Percentiles rank a stretch among this genome's conserved stretches.
Evolutionary conservation across 2,888 invertebrate genomes (phyloP).

Genomic region (Parnassius apollo): DNA sequence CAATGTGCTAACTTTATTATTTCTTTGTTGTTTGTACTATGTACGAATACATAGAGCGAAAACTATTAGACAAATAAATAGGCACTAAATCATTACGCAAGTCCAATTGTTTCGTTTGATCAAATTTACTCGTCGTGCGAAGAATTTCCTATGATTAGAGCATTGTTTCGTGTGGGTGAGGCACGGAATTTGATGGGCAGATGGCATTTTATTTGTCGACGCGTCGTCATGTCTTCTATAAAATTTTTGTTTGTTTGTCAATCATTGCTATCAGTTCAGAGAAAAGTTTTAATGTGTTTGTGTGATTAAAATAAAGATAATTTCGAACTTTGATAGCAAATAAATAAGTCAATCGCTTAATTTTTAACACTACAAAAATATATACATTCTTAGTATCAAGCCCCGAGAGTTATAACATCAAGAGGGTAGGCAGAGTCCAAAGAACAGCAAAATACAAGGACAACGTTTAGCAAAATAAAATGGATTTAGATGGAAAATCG

Average conservation of each 20-base stretch:
- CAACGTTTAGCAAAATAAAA: no score
- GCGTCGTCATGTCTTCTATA: constrained; percentile 4
- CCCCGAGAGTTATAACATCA: no score
- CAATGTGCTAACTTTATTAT: constrained; percentile 13
- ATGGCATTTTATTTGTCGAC: constrained; percentile 10
- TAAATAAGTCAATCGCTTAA: no score
- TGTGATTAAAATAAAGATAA: no score
- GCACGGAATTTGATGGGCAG: constrained; percentile 6
- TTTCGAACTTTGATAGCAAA: no score
- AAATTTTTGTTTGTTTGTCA: constrained; percentile 13
- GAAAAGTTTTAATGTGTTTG: no score
- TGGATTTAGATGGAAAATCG: no score
- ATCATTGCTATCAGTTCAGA: constrained; percentile 1
- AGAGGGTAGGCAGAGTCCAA: no score
- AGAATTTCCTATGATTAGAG: constrained; percentile 30
- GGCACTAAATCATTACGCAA: constrained; percentile 20
- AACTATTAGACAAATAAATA: constrained; percentile 17
- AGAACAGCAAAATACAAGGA: no score
- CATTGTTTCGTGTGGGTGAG: constrained; percentile 27
- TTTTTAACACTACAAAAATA: no score
- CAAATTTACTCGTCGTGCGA: constrained; percentile 17
- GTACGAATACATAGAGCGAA: constrained; percentile 3
- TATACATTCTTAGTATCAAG: no score
- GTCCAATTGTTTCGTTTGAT: constrained; percentile 18
- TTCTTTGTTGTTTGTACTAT: constrained; percentile 11